These are phyloP conservation scores for rabbit (Oryctolagus cuniculus) DNA, from an alignment of 2,113 vertebrate genomes.

Conservation along the genomic window DNA sequence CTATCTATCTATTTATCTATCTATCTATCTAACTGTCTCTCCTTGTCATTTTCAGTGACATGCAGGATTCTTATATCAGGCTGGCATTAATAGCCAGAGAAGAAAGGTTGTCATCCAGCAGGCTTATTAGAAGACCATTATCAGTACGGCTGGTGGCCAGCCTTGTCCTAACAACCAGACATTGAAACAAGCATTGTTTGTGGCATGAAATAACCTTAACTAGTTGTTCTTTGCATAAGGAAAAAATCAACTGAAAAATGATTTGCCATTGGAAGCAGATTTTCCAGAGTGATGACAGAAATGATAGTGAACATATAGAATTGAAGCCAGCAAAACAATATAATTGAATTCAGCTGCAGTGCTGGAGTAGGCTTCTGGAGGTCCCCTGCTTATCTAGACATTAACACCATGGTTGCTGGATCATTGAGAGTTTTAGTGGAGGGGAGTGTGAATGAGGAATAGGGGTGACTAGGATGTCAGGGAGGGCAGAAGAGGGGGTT, in stretches of 20 bases:
- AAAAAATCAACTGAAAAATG: neutral
- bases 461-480: neutral
- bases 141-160: neutral
- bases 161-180: neutral
- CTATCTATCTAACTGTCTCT: neutral
- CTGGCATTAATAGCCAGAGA: constrained; percentile 3
- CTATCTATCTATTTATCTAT: neutral
- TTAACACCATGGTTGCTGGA: neutral
- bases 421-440: neutral
- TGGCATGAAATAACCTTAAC: neutral
- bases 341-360: neutral
- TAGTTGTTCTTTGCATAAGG: constrained; percentile 1
- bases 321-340: neutral
- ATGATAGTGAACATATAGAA: neutral
- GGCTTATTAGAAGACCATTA: neutral
- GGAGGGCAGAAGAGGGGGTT: neutral
- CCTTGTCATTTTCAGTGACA: neutral
- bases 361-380: neutral
- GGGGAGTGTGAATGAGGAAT: neutral
- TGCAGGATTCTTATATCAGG: neutral
- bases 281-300: neutral
- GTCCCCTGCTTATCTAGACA: neutral
- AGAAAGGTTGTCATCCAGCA: neutral
- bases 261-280: neutral
- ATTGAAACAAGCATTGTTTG: neutral